A percentile compares a stretch with the other conserved stretches of the same genome.
Evolutionary conservation across 2,113 vertebrate species (phyloP).

Genomic region (Eudyptes chrysolophus): DNA sequence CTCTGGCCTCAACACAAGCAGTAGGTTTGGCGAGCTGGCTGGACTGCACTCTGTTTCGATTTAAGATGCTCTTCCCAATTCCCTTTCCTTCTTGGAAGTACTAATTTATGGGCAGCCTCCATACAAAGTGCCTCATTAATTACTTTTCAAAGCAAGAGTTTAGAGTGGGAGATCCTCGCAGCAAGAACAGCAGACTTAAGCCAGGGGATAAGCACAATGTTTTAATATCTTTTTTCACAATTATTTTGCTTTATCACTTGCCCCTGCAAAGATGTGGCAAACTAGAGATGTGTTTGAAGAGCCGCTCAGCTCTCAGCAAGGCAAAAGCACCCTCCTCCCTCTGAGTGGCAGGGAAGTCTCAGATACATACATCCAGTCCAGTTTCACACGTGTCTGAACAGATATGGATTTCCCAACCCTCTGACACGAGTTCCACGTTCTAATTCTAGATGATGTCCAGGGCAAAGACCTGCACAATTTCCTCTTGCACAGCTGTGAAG

Average conservation of each 20-base stretch:
- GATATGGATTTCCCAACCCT: not conserved
- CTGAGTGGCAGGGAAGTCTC: not conserved
- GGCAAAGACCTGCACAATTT: not conserved
- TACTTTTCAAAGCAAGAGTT: not conserved
- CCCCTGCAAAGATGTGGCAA: not conserved
- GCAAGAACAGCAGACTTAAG: not conserved
- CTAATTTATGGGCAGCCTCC: not conserved
- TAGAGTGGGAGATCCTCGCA: not conserved
- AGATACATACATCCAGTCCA: not conserved
- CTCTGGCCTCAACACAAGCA: not conserved
- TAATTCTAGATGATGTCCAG: not conserved
- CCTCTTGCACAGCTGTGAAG: not conserved
- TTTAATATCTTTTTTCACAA: not conserved
- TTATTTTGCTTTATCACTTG: not conserved
- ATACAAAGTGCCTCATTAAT: not conserved
- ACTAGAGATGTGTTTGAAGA: not conserved
- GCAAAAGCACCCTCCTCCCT: not conserved
- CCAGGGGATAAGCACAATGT: not conserved
- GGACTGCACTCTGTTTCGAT: fast-evolving
- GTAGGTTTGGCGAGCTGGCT: not conserved
- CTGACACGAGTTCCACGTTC: not conserved
- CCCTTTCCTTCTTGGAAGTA: not conserved
- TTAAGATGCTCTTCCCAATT: not conserved
- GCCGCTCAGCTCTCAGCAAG: not conserved
- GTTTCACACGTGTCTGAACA: not conserved